A percentile compares a stretch with the other conserved stretches of the same genome.
phyloP scores from a whole-genome alignment of 2,888 invertebrate genomes.

The Perizoma flavofasciatum region DNA sequence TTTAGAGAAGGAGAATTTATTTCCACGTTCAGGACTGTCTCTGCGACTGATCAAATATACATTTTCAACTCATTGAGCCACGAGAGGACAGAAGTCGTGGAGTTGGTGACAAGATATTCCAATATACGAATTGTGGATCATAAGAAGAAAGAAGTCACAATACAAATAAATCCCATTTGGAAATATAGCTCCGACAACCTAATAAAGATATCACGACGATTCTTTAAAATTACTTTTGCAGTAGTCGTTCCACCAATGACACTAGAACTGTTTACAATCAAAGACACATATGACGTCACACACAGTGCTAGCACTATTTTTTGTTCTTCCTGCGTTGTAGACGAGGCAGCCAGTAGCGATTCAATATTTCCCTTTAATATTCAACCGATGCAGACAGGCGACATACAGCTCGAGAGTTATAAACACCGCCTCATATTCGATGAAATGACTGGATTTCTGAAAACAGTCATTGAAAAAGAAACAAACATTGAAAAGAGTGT shows the following conservation, averaged over 20 bases:
- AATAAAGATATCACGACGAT: conserved; percentile 65
- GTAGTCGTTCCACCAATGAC: conserved; percentile 91
- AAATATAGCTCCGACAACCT: conserved; percentile 56
- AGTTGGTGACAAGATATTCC: conserved; percentile 87
- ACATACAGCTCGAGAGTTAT: conserved; percentile 92
- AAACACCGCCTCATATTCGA: conserved; percentile 91
- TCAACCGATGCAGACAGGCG: conserved; percentile 89
- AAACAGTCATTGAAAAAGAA: conserved; percentile 87
- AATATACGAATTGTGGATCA: conserved; percentile 89
- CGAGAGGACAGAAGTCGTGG: conserved; percentile 90
- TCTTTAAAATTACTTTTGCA: conserved; percentile 88
- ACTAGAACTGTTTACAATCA: conserved; percentile 86
- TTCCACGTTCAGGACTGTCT: conserved; percentile 73
- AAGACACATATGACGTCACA: conserved; percentile 57
- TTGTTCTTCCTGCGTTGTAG: conserved; percentile 59
- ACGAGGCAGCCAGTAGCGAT: conserved; percentile 44
- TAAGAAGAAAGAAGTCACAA: conserved; percentile 79
- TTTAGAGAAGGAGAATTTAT: conserved; percentile 71
- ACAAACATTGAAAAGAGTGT: conserved; percentile 59
- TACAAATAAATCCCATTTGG: conserved; percentile 74
- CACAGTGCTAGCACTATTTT: conserved; percentile 66
- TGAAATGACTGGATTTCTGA: conserved; percentile 91
- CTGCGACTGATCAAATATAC: conserved; percentile 85
- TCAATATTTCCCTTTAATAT: conserved; percentile 65
- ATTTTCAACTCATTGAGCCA: conserved; percentile 94